Percentiles rank a stretch among this genome's conserved stretches.
Evolutionary conservation across 2,797 vertebrate genomes (phyloP).

Genomic region (Chloroceryle inda): DNA sequence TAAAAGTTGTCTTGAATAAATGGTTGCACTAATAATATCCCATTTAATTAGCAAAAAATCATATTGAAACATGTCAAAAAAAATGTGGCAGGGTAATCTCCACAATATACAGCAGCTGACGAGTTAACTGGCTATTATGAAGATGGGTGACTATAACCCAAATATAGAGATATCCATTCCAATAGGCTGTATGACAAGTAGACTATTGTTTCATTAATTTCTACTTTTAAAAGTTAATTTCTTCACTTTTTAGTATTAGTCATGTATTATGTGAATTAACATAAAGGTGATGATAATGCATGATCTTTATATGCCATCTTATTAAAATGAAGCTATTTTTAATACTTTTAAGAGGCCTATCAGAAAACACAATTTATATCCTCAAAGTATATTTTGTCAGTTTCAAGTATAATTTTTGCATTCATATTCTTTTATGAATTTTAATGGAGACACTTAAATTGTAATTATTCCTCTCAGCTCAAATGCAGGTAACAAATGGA

Average conservation of each 20-base stretch:
- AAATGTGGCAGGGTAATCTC: conserved; percentile 27
- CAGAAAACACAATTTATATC: conserved; percentile 93
- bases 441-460: conserved; percentile 99
- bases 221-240: conserved; percentile 83
- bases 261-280: conserved; percentile 83
- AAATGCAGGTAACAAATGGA: conserved; percentile 99
- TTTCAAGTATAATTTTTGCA: conserved; percentile 97
- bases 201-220: conserved; percentile 79
- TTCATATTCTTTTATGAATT: conserved; percentile 99
- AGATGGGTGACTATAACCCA: conserved; percentile 45
- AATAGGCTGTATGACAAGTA: conserved; percentile 56
- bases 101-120: conserved; percentile 6
- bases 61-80: conserved; percentile 47
- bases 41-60: conserved; percentile 62
- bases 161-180: conserved; percentile 53
- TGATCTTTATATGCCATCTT: conserved; percentile 85
- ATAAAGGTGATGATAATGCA: conserved; percentile 83
- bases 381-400: conserved; percentile 98
- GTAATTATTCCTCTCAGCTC: conserved; percentile 99
- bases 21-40: conserved; percentile 49
- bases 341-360: conserved; percentile 88
- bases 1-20: conserved; percentile 62
- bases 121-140: conserved; percentile 52
- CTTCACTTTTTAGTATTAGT: conserved; percentile 84
- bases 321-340: conserved; percentile 89